Evolutionary conservation across 2,113 vertebrate species (phyloP).

Genomic region (Egretta garzetta): DNA sequence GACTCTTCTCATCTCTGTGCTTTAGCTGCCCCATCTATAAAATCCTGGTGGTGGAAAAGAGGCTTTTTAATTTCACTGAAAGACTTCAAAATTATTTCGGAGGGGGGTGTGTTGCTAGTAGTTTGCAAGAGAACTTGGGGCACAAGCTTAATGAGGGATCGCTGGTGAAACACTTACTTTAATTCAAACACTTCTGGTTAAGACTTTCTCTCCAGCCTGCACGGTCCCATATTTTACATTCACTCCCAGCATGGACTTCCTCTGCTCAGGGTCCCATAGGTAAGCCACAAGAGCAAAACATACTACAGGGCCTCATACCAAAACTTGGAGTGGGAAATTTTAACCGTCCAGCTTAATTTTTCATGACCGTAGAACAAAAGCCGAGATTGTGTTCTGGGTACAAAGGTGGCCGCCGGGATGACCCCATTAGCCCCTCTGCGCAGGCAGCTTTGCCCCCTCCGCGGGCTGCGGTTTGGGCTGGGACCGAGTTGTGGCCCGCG

Average conservation of each 20-base stretch:
- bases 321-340: background rate
- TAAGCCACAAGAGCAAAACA: background rate
- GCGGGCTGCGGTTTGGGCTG: background rate
- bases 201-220: background rate
- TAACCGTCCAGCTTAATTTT: background rate
- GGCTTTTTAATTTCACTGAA: background rate
- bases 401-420: accelerated
- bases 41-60: background rate
- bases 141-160: background rate
- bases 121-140: background rate
- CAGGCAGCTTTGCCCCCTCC: background rate
- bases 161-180: background rate
- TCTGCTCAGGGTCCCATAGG: slow-evolving; percentile 7
- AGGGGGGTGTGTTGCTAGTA: background rate
- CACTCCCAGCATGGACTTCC: slow-evolving; percentile 45
- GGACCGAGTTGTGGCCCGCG: accelerated
- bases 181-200: background rate
- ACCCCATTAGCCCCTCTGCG: background rate
- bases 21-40: background rate
- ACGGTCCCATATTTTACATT: background rate
- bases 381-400: background rate
- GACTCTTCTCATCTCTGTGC: background rate
- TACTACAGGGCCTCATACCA: background rate
- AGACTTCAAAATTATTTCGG: background rate
- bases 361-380: background rate